Evolutionary conservation across 2,113 vertebrate species (phyloP).

Genomic region (Coturnix japonica): DNA sequence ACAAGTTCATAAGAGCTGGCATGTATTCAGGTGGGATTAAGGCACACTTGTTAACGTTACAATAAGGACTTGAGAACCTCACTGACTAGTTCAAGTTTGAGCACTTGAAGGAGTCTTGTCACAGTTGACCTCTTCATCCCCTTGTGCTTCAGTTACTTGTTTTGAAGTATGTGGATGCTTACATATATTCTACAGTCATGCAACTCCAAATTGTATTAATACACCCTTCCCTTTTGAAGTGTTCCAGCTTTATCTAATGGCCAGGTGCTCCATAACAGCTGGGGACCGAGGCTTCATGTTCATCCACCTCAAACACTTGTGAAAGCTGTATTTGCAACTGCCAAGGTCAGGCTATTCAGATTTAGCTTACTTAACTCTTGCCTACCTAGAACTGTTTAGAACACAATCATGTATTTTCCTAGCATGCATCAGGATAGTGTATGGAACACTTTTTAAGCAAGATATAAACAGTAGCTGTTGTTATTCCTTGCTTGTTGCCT

Average conservation of each 20-base stretch:
- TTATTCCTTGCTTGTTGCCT: neutral
- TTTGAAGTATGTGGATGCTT: neutral
- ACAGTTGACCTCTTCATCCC: neutral
- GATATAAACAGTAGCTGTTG: neutral
- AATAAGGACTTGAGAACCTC: neutral
- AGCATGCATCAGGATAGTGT: neutral
- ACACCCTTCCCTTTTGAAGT: neutral
- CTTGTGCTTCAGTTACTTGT: neutral
- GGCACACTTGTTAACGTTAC: neutral
- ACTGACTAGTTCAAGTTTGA: neutral
- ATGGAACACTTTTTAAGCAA: neutral
- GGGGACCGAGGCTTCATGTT: neutral
- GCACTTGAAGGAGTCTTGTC: neutral
- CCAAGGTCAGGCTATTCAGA: slow-evolving; percentile 5
- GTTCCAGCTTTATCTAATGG: neutral
- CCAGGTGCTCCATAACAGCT: slow-evolving; percentile 53
- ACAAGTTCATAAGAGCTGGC: neutral
- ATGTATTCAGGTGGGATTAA: neutral
- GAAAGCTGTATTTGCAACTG: neutral
- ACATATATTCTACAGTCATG: neutral
- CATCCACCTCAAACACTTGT: neutral
- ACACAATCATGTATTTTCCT: fast-evolving
- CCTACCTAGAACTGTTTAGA: neutral
- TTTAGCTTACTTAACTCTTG: neutral
- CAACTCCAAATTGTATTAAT: neutral